Evolutionary conservation across 2,113 vertebrate species (phyloP).

Genomic region (Chaetorhynchus papuensis): DNA sequence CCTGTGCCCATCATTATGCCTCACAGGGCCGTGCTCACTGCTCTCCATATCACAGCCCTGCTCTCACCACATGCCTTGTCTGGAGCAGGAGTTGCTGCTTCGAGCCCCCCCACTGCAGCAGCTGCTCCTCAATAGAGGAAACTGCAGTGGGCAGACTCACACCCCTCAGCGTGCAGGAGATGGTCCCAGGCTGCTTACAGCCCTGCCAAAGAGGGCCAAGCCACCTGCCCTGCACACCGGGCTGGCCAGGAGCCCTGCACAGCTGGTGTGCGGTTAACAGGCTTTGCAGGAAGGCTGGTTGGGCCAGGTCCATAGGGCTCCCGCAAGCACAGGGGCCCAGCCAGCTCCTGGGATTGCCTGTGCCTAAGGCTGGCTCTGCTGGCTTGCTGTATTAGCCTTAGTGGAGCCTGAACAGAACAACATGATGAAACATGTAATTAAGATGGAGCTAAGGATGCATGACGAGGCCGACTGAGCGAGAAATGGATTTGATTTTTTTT

Average conservation of each 20-base stretch:
- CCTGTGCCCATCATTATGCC: too few relatives aligned
- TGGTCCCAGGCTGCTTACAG: background rate
- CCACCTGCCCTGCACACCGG: background rate
- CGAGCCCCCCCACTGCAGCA: background rate
- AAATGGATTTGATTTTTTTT: conserved; percentile 61
- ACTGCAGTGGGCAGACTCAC: accelerated
- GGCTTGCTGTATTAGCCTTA: conserved; percentile 27
- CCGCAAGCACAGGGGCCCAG: background rate
- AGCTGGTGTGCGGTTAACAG: background rate
- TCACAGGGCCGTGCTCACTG: accelerated
- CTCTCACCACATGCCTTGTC: background rate
- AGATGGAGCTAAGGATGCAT: conserved; percentile 66
- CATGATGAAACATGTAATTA: conserved; percentile 66
- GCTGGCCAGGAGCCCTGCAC: background rate
- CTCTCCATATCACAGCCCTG: background rate
- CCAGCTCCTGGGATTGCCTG: background rate
- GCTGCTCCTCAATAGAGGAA: background rate
- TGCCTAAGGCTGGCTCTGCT: conserved; percentile 40
- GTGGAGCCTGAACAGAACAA: conserved; percentile 39
- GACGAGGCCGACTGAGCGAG: conserved; percentile 57
- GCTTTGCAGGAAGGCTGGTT: background rate
- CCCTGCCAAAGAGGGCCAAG: background rate
- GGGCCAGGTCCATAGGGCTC: background rate
- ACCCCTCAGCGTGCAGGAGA: background rate
- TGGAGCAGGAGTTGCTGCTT: background rate